phyloP scores from a whole-genome alignment of 2,888 invertebrate genomes.

The Drosophila pseudotalamancana region DNA sequence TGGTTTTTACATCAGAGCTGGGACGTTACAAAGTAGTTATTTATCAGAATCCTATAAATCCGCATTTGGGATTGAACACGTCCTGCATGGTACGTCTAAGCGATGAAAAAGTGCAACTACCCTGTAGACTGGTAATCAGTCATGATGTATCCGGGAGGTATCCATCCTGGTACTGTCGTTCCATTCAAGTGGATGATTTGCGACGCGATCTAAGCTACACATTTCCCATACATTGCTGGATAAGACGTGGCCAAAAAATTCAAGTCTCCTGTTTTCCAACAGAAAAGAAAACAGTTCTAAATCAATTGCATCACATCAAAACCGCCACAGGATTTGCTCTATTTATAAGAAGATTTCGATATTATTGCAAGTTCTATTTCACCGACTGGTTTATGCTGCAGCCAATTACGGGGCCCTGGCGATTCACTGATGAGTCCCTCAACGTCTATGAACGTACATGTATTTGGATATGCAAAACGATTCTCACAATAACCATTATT shows the following conservation, averaged over 20 bases:
- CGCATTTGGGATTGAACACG: conserved; percentile 17
- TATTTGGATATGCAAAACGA: conserved; percentile 34
- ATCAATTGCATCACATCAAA: not conserved
- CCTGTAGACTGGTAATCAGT: conserved; percentile 34
- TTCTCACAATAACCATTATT: conserved; percentile 23
- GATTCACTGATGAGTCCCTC: conserved; percentile 13
- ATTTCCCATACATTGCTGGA: conserved; percentile 30
- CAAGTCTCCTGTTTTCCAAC: conserved; percentile 15
- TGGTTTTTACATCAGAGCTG: conserved; percentile 31
- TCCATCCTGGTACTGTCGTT: conserved; percentile 42
- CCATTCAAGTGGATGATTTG: conserved; percentile 37
- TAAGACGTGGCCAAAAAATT: conserved; percentile 16
- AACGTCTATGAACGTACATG: conserved; percentile 38
- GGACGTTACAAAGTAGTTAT: conserved; percentile 35
- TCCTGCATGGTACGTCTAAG: conserved; percentile 35
- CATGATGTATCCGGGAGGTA: conserved; percentile 34
- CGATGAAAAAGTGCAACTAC: conserved; percentile 26
- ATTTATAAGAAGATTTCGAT: not conserved
- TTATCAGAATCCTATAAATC: conserved; percentile 37
- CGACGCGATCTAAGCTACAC: conserved; percentile 24
- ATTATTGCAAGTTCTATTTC: conserved; percentile 8
- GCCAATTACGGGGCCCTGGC: conserved; percentile 40
- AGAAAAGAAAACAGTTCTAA: not conserved
- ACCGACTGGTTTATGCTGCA: conserved; percentile 44
- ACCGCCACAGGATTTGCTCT: rapidly evolving